Conservation (phyloP, 2,797 vertebrate genomes). For the Furcifer pardalis region DNA sequence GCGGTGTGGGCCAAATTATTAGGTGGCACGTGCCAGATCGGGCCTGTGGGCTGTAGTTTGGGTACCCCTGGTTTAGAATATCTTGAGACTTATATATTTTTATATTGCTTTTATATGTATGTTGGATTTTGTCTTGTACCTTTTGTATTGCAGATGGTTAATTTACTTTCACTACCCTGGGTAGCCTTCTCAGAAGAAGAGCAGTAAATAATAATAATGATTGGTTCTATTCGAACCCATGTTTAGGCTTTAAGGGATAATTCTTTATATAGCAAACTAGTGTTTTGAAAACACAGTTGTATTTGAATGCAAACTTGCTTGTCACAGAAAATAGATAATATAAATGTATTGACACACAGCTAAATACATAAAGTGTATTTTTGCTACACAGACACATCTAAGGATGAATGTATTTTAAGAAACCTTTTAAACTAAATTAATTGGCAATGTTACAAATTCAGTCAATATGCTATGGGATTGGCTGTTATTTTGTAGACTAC, state of each 20-base stretch:
- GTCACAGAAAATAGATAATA: neutral
- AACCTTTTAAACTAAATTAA: slow-evolving; percentile 21
- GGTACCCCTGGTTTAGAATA: no score
- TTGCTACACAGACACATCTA: neutral
- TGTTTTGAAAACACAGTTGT: neutral
- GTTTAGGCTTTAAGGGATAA: neutral
- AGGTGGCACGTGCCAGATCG: no score
- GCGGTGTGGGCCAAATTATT: no score
- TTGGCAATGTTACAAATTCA: slow-evolving; percentile 13
- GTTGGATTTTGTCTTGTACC: no score
- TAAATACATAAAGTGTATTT: slow-evolving; percentile 3
- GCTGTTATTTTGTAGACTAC: neutral
- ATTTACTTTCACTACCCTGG: no score
- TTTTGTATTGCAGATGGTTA: no score
- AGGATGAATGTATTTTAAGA: slow-evolving; percentile 19
- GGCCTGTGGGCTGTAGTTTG: no score
- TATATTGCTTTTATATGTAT: no score
- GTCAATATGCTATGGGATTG: slow-evolving; percentile 1
- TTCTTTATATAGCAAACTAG: neutral
- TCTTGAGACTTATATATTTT: no score
- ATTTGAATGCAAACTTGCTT: neutral
- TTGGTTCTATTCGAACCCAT: neutral
- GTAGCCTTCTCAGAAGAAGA: no score
- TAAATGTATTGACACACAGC: neutral
- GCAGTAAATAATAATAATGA: no score